phyloP scores from a whole-genome alignment of 1,140 invertebrate genomes.

The Drosophila nikananu region DNA sequence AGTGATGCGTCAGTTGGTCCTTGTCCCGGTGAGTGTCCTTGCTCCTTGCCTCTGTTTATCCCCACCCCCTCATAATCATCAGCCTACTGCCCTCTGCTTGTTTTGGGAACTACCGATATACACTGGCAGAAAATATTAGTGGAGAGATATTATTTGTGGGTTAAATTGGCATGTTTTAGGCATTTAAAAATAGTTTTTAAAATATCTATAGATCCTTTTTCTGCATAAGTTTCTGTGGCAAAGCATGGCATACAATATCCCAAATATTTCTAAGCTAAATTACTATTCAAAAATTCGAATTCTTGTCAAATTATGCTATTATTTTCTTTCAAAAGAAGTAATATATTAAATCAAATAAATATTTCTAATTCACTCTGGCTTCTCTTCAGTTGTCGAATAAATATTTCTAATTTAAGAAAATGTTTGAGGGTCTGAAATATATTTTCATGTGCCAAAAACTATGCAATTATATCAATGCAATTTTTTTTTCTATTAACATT shows the following conservation, averaged over 20 bases:
- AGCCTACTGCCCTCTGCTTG: slow-evolving; percentile 22
- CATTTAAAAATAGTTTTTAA: not conserved
- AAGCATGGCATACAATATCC: no score
- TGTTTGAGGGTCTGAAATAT: no score
- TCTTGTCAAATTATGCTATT: fast-evolving
- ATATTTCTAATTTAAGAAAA: not conserved
- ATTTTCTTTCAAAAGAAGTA: not conserved
- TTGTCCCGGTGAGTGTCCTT: slow-evolving; percentile 35
- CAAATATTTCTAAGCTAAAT: no score
- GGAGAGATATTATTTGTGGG: not conserved
- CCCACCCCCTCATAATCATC: slow-evolving; percentile 41
- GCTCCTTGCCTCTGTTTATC: slow-evolving; percentile 16
- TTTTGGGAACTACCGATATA: slow-evolving; percentile 41
- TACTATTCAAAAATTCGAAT: not conserved
- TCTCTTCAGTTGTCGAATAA: no score
- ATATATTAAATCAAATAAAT: no score
- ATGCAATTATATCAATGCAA: no score
- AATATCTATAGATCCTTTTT: not conserved
- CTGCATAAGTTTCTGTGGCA: no score
- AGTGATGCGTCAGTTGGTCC: slow-evolving; percentile 72
- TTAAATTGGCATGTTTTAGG: not conserved
- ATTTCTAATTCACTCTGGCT: no score
- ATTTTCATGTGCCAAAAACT: no score
- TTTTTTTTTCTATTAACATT: no score
- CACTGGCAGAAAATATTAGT: slow-evolving; percentile 21